These are phyloP conservation scores for Peromyscus attwateri DNA, from an alignment of 2,797 vertebrate genomes.

Conservation along the genomic window DNA sequence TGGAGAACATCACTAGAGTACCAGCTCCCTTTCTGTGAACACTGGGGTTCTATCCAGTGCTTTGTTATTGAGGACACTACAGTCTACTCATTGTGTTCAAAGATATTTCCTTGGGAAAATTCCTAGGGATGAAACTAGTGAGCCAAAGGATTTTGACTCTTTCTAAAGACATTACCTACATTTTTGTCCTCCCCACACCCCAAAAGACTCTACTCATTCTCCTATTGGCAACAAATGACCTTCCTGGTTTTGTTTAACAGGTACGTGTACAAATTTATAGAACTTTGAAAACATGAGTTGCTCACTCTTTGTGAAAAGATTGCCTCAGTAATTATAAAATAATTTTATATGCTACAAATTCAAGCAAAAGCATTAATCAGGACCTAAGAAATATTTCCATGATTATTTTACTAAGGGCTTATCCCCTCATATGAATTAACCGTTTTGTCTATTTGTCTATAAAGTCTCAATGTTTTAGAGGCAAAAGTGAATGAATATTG, in stretches of 20 bases:
- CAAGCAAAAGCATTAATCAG: not conserved
- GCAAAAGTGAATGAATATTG: not conserved
- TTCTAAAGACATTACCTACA: not conserved
- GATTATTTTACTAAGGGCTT: conserved; percentile 19
- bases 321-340: conserved; percentile 50
- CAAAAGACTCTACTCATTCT: not conserved
- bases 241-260: not conserved
- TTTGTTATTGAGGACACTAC: not conserved
- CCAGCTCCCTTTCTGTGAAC: not conserved
- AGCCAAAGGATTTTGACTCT: not conserved
- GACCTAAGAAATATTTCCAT: conserved; percentile 34
- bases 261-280: not conserved
- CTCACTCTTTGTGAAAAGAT: not conserved
- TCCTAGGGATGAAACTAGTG: not conserved
- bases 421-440: conserved; percentile 7
- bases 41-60: not conserved
- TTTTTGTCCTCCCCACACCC: not conserved
- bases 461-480: conserved; percentile 44
- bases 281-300: not conserved
- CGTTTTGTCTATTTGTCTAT: conserved; percentile 26
- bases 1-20: not conserved
- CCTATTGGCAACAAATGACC: not conserved
- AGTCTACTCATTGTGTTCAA: not conserved
- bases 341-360: conserved; percentile 6
- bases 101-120: not conserved